Conservation (phyloP, 2,888 invertebrate species). For the Cosmorhoe ocellata region DNA sequence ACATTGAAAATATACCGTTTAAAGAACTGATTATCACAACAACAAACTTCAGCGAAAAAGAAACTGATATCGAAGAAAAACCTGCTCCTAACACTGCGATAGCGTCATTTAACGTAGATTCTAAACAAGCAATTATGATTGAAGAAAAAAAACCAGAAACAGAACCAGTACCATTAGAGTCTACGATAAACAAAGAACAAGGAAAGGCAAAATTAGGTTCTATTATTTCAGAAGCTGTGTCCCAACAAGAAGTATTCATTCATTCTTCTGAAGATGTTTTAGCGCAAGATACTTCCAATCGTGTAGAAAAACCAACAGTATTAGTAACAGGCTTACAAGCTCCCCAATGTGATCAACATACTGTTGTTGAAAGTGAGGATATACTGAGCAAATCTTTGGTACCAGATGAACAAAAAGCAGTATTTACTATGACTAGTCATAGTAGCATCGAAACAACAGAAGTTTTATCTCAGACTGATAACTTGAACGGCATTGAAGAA, state of each 20-base stretch:
- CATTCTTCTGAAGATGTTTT: constrained; percentile 70
- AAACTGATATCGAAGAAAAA: constrained; percentile 53
- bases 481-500: constrained; percentile 63
- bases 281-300: constrained; percentile 40
- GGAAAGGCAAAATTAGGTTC: constrained; percentile 62
- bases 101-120: constrained; percentile 52
- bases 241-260: constrained; percentile 80
- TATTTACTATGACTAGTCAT: constrained; percentile 63
- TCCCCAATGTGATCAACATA: constrained; percentile 80
- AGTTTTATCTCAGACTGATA: constrained; percentile 79
- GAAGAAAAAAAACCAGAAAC: constrained; percentile 77
- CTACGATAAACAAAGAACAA: constrained; percentile 42
- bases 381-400: constrained; percentile 51
- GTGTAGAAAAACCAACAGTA: constrained; percentile 66
- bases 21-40: constrained; percentile 81
- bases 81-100: constrained; percentile 40
- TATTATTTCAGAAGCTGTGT: constrained; percentile 81
- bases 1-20: constrained; percentile 74
- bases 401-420: constrained; percentile 72
- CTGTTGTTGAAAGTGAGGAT: constrained; percentile 83
- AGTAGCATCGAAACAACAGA: constrained; percentile 81
- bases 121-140: constrained; percentile 75
- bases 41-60: constrained; percentile 81
- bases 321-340: constrained; percentile 77
- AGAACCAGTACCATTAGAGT: constrained; percentile 58